phyloP scores from a whole-genome alignment of 2,113 vertebrate species.

The Phodopus roborovskii region DNA sequence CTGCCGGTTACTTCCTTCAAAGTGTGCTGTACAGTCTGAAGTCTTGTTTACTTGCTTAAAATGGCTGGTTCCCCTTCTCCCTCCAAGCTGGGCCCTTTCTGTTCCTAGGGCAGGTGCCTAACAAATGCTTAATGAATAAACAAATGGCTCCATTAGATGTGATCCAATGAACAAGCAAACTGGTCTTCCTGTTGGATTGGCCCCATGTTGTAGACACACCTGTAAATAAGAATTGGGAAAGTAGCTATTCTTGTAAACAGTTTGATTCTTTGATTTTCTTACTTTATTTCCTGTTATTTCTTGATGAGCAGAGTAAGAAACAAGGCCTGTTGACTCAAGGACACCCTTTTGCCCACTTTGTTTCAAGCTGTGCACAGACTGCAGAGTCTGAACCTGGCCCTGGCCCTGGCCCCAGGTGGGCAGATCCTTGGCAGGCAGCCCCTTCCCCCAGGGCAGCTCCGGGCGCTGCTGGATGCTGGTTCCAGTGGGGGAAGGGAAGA shows the following conservation, averaged over 20 bases:
- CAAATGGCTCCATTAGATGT: neutral
- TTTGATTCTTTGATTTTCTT: neutral
- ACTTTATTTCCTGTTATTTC: neutral
- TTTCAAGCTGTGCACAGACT: neutral
- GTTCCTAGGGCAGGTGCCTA: neutral
- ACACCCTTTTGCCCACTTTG: neutral
- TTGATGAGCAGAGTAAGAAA: neutral
- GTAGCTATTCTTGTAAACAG: neutral
- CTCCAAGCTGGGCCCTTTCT: neutral
- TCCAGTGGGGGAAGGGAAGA: constrained; percentile 35
- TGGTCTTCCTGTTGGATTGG: neutral
- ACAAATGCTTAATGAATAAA: neutral
- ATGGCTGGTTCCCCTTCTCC: neutral
- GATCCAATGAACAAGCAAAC: neutral
- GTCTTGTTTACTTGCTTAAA: neutral
- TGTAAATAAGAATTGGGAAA: neutral
- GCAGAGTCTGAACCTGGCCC: neutral
- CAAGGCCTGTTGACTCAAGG: neutral
- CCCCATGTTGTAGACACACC: neutral
- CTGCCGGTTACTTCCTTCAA: neutral
- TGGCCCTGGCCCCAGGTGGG: constrained; percentile 60
- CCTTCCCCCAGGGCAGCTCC: constrained; percentile 14
- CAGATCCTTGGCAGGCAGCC: constrained; percentile 42
- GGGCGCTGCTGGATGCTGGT: neutral
- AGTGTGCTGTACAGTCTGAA: neutral